Base-by-base conservation (phyloP, 2,888 invertebrate genomes). In the Sclerodermus sp. region DNA sequence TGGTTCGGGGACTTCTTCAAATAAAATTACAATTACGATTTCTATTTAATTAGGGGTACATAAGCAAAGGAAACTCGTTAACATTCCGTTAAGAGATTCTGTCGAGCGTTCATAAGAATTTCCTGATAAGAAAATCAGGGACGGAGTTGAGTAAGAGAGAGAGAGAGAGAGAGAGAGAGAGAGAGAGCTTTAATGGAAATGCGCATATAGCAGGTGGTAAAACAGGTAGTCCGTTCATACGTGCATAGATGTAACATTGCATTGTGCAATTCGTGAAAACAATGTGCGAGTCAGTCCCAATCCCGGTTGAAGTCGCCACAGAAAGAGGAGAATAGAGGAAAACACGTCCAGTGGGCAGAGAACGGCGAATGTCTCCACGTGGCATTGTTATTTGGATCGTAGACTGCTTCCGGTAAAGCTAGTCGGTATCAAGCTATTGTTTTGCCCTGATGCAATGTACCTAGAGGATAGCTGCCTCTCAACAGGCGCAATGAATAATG, bases 311-410 rank as follows among this genome's bases (percentile, higher is more conserved):
- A 17, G 40, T 13, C 18, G 12, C 13, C 13, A 18, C 18, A 40
- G 18, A 23, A 40, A 23, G 40, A 23, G 18, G 31, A 32, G 16
- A 1, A 4, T 30, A 43, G 16, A 30, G 17, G 23, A 29, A 29
- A 18, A 16, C 36, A 23, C 3, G 31, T 43, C 47, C 32, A 37
- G 18, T 16, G 30, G 23, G 8, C 23, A 23, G 23, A 5, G 8
- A 3, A 23, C 23, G 3, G 23, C 8, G 31, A 32, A 29, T 32
- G 34, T 39, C 41, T 49, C 39, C 40, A 40, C 40, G 48, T 37
- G 40, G 50, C 43, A 37, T 49, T 45, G 46, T 53, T 46, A 40
- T 45, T 39, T 29, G 45, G 38, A 43, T 49, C 45, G 42, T 46
- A 14, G 45, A 46, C 39, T 45, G 46, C 53, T 46, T 49, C 46